Conservation (phyloP, 2,113 vertebrate genomes). For the Motacilla alba region DNA sequence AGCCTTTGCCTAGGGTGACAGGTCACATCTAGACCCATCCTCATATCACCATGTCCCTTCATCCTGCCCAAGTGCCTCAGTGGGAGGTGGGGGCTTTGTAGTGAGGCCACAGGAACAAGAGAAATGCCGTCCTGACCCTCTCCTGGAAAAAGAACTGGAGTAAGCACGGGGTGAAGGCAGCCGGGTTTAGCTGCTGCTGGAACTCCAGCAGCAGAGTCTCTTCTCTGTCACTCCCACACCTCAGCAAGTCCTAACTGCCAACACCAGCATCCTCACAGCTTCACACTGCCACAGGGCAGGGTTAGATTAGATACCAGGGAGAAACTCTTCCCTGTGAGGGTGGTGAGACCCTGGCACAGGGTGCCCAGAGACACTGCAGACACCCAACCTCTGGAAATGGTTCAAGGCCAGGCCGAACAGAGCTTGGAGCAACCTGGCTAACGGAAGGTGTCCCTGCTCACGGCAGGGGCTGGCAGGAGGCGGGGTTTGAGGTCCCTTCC, state of each 20-base stretch:
- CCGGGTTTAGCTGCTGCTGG: background rate
- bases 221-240: background rate
- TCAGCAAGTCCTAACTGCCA: background rate
- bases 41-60: background rate
- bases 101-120: background rate
- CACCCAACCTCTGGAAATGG: background rate
- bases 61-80: background rate
- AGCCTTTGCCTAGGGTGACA: background rate
- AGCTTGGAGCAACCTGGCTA: background rate
- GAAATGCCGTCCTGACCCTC: background rate
- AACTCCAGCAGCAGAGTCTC: background rate
- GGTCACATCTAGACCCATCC: background rate
- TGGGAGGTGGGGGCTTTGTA: background rate
- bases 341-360: background rate
- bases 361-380: background rate
- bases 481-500: background rate
- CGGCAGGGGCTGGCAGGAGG: background rate
- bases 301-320: background rate
- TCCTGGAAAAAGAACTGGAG: accelerated
- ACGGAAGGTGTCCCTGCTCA: background rate
- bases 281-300: background rate
- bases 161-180: background rate
- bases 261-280: accelerated
- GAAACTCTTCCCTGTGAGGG: background rate
- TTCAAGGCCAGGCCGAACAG: background rate